Evolutionary conservation across 2,797 vertebrate species (phyloP).

Genomic region (Acestrorhynchus altus): DNA sequence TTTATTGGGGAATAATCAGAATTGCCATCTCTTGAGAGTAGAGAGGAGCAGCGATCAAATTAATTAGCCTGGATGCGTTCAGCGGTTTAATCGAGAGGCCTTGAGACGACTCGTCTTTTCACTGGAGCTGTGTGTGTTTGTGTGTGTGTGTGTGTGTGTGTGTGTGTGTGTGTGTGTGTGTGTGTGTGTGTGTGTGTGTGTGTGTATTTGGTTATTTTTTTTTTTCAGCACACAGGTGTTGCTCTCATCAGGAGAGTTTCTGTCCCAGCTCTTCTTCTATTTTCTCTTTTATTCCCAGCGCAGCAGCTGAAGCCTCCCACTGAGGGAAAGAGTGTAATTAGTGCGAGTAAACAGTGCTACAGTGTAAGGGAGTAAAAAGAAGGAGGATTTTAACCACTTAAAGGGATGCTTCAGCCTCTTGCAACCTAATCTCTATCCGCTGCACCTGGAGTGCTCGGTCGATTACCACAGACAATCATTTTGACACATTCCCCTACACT

Average conservation of each 20-base stretch:
- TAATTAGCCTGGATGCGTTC: constrained; percentile 50
- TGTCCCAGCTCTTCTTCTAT: constrained; percentile 16
- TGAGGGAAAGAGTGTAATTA: constrained; percentile 13
- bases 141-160: neutral
- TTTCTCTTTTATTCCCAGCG: constrained; percentile 6
- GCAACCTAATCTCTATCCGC: neutral
- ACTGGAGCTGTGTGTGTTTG: neutral
- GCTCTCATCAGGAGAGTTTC: constrained; percentile 17
- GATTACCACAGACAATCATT: neutral
- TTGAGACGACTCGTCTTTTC: constrained; percentile 22
- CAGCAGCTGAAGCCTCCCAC: constrained; percentile 1
- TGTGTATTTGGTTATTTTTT: neutral
- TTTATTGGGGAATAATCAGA: constrained; percentile 14
- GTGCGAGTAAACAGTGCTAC: constrained; percentile 19
- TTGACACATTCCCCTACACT: neutral
- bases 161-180: neutral
- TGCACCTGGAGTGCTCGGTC: neutral
- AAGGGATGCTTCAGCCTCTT: neutral
- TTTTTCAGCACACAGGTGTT: constrained; percentile 31
- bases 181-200: neutral
- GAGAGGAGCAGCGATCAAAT: constrained; percentile 55
- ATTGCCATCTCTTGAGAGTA: constrained; percentile 38
- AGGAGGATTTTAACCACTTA: neutral
- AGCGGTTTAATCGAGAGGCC: constrained; percentile 53
- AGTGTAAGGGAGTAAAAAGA: neutral